Percentiles rank a stretch among this genome's conserved stretches.
Conservation (phyloP, 2,888 invertebrate genomes). For the Chrysopilus asiliformis region DNA sequence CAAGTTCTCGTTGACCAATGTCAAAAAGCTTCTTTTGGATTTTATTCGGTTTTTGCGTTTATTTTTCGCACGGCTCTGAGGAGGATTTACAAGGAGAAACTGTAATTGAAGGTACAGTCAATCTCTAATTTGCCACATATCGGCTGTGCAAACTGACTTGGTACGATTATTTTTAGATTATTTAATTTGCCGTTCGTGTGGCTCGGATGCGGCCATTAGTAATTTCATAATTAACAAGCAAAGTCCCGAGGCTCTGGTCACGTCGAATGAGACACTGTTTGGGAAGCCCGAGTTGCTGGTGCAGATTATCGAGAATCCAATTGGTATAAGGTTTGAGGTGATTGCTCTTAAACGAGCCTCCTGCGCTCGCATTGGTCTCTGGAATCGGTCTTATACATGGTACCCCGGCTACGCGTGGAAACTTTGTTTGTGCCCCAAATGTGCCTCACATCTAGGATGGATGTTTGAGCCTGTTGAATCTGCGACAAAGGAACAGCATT, state of each 20-base stretch:
- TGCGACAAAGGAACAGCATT: conserved; percentile 20
- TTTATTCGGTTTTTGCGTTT: no score
- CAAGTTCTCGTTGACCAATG: no score
- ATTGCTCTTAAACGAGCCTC: conserved; percentile 41
- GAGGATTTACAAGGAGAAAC: no score
- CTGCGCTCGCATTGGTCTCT: conserved; percentile 40
- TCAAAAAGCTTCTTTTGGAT: no score
- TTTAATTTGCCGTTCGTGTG: conserved; percentile 45
- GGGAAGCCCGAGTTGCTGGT: conserved; percentile 41
- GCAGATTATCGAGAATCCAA: conserved; percentile 43
- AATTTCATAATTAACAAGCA: conserved; percentile 39
- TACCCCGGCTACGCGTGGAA: conserved; percentile 53
- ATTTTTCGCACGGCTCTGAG: no score
- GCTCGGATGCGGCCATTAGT: conserved; percentile 43
- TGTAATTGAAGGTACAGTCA: no score
- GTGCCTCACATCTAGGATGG: conserved; percentile 49
- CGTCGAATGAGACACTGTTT: conserved; percentile 41
- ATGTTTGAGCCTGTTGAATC: conserved; percentile 39
- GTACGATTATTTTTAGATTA: conserved; percentile 38
- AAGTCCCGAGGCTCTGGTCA: conserved; percentile 39
- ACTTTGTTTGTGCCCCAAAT: conserved; percentile 46
- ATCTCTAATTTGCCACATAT: no score
- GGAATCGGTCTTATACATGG: conserved; percentile 46
- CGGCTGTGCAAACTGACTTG: no score
- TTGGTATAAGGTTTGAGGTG: conserved; percentile 41